These are phyloP conservation scores for Thripadectes ignobilis DNA, from an alignment of 2,797 vertebrate genomes.

Conservation along the genomic window DNA sequence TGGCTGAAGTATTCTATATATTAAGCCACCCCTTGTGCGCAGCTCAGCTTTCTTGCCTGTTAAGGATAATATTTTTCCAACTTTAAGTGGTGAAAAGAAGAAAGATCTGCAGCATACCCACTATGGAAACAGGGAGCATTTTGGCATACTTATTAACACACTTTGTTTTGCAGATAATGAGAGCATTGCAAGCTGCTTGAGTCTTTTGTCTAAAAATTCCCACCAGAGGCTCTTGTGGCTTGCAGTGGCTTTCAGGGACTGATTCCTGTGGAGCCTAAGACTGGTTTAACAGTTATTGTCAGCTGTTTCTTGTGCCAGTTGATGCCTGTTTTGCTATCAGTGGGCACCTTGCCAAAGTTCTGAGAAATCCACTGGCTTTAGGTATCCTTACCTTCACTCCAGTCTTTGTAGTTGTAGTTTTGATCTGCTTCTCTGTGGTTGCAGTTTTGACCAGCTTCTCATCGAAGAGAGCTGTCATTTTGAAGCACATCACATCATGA, in stretches of 20 bases:
- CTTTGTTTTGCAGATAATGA: conserved; percentile 77
- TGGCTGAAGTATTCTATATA: background rate
- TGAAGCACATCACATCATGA: conserved; percentile 28
- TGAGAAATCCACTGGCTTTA: conserved; percentile 26
- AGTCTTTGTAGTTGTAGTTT: background rate
- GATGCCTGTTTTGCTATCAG: background rate
- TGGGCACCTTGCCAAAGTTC: background rate
- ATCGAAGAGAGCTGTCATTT: conserved; percentile 18
- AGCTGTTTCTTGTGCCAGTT: conserved; percentile 45
- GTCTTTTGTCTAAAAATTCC: conserved; percentile 71
- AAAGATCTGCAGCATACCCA: background rate
- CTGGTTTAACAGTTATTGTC: conserved; percentile 53
- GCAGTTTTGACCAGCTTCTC: conserved; percentile 18
- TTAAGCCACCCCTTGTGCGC: background rate
- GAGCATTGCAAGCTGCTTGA: conserved; percentile 68
- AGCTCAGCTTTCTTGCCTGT: background rate
- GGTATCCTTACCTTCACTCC: background rate
- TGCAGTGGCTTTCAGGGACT: conserved; percentile 20
- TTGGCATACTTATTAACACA: conserved; percentile 54
- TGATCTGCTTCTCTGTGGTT: background rate
- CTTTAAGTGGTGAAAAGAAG: conserved; percentile 4
- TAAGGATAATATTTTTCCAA: conserved; percentile 44
- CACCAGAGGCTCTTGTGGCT: conserved; percentile 55
- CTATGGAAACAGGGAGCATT: conserved; percentile 37
- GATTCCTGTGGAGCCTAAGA: conserved; percentile 51